phyloP scores from a whole-genome alignment of 1,140 invertebrate genomes.

The Stegodyphus dumicola region DNA sequence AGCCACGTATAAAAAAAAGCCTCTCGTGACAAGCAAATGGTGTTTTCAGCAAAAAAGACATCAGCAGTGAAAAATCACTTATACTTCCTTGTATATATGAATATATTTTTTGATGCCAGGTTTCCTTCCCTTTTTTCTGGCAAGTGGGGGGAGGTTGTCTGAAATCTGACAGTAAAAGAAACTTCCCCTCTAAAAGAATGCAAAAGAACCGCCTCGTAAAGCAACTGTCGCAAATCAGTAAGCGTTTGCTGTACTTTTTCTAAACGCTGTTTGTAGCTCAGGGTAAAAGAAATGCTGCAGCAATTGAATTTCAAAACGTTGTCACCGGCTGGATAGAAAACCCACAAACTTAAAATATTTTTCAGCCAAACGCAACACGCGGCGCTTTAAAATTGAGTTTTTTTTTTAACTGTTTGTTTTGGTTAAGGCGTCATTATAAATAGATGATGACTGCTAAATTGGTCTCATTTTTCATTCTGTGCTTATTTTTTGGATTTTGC shows the following conservation, averaged over 20 bases:
- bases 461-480: conserved; percentile 10
- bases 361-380: too few species aligned
- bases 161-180: conserved; percentile 4
- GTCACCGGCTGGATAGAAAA: too few species aligned
- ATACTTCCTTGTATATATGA: conserved; percentile 2
- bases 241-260: not conserved
- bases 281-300: not conserved
- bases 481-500: conserved; percentile 5
- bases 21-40: not conserved
- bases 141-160: not conserved
- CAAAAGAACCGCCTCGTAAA: not conserved
- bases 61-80: not conserved
- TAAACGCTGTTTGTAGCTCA: not conserved
- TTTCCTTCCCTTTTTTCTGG: not conserved
- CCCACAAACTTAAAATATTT: too few species aligned
- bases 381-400: not conserved
- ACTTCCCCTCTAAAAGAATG: not conserved
- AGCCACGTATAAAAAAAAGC: too few species aligned
- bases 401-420: not conserved
- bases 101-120: not conserved
- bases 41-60: not conserved
- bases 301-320: conserved; percentile 50
- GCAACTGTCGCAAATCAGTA: conserved; percentile 6
- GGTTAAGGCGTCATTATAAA: conserved; percentile 14
- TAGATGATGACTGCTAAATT: conserved; percentile 30